A percentile compares a stretch with the other conserved stretches of the same genome.
Evolutionary conservation across 2,113 vertebrate species (phyloP).

Genomic region (Panthera leo): DNA sequence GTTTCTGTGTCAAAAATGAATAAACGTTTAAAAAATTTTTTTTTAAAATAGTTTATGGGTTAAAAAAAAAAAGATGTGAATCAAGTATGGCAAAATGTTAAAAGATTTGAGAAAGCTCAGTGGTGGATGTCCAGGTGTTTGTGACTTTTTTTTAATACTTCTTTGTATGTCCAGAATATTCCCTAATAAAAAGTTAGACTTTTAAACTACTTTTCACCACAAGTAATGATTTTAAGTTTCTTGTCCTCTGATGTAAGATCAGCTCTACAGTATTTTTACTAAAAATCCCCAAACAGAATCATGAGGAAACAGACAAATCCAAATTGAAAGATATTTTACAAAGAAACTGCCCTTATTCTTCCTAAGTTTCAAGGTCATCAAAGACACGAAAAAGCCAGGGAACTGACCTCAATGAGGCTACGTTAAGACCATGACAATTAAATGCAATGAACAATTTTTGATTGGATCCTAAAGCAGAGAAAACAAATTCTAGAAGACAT

Average conservation of each 20-base stretch:
- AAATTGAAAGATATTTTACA: background rate
- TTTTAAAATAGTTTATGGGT: background rate
- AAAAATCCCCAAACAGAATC: background rate
- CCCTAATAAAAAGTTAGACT: background rate
- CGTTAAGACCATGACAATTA: background rate
- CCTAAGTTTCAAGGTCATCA: background rate
- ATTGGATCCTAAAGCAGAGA: background rate
- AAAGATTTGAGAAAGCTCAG: background rate
- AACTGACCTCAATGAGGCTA: background rate
- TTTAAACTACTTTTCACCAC: background rate
- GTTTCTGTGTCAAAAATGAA: no score
- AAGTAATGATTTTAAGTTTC: background rate
- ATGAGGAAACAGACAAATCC: background rate
- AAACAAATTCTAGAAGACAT: background rate
- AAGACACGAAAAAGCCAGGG: background rate
- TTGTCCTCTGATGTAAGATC: background rate
- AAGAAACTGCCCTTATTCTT: background rate
- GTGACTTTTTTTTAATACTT: background rate
- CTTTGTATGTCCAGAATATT: background rate
- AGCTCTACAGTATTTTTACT: background rate
- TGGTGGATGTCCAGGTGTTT: background rate
- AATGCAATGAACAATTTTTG: background rate
- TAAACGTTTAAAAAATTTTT: no score
- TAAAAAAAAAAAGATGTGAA: background rate
- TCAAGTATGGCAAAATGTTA: background rate